These are phyloP conservation scores for Poecilia latipinna DNA, from an alignment of 2,113 vertebrate species.

Conservation along the genomic window DNA sequence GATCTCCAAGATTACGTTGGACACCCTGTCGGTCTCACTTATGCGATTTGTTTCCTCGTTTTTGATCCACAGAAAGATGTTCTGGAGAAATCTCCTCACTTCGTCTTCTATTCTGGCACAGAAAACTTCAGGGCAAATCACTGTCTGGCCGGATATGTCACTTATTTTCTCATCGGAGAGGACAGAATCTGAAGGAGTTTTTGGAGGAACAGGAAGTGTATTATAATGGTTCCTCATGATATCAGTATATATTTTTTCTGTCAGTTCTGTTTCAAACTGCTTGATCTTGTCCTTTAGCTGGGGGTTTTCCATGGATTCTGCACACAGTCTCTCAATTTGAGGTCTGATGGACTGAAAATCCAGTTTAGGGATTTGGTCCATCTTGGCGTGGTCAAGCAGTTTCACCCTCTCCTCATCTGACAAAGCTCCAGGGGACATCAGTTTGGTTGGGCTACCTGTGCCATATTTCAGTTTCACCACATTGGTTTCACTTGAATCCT, in stretches of 20 bases:
- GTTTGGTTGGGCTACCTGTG: too few species aligned
- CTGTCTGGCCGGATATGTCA: too few species aligned
- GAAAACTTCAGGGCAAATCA: conserved; percentile 3
- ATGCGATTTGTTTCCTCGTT: background rate
- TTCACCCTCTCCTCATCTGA: too few species aligned
- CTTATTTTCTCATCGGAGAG: background rate
- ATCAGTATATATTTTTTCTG: background rate
- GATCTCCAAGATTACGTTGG: too few species aligned
- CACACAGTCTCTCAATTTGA: too few species aligned
- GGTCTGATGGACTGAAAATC: too few species aligned
- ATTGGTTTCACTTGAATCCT: too few species aligned
- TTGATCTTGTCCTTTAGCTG: background rate
- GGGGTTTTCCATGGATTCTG: too few species aligned
- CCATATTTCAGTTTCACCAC: too few species aligned
- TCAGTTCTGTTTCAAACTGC: background rate
- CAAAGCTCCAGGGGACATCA: too few species aligned
- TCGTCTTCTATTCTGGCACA: background rate
- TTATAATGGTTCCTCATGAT: background rate
- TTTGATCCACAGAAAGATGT: background rate
- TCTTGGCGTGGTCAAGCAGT: too few species aligned
- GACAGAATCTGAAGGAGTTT: background rate
- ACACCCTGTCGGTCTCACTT: background rate
- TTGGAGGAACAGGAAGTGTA: background rate
- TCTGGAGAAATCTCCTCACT: background rate
- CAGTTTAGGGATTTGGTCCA: too few species aligned